Percentiles rank a stretch among this genome's conserved stretches.
Conservation (phyloP, 1,140 invertebrate genomes). For the Prorops nasuta region DNA sequence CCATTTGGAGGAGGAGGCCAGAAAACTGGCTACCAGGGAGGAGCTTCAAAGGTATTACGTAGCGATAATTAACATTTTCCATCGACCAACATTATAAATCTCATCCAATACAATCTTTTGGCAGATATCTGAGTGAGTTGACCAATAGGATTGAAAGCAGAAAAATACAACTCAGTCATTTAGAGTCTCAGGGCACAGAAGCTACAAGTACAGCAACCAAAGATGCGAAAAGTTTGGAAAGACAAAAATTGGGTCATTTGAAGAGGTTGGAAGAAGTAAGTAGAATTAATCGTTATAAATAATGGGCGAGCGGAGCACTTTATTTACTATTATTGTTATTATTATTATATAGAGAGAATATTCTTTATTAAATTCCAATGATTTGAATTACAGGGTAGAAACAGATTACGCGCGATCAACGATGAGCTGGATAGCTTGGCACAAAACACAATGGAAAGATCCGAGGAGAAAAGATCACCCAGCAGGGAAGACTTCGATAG, state of each 20-base stretch:
- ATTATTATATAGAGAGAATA: neutral
- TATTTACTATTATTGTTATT: neutral
- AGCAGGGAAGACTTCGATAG: conserved; percentile 84
- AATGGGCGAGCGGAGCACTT: neutral
- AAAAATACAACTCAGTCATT: conserved; percentile 63
- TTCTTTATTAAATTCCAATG: no score
- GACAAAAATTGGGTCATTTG: conserved; percentile 61
- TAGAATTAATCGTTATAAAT: conserved; percentile 13
- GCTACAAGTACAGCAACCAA: conserved; percentile 62
- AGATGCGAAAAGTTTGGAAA: conserved; percentile 65
- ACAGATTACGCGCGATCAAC: conserved; percentile 61
- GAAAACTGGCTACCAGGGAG: conserved; percentile 76
- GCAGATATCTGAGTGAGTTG: conserved; percentile 63
- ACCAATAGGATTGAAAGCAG: conserved; percentile 65
- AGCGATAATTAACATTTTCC: no score
- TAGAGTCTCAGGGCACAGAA: conserved; percentile 66
- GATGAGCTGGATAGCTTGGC: conserved; percentile 62
- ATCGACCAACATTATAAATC: no score
- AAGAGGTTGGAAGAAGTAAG: conserved; percentile 64
- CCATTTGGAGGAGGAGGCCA: conserved; percentile 87
- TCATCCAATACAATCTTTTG: no score
- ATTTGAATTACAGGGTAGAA: conserved; percentile 55
- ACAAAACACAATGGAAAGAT: conserved; percentile 54
- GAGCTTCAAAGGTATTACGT: conserved; percentile 71
- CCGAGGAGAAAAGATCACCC: conserved; percentile 61